Evolutionary conservation across 2,113 vertebrate genomes (phyloP), one percentile per base, ranked within the genome.

Genomic region (Polypterus senegalus): DNA sequence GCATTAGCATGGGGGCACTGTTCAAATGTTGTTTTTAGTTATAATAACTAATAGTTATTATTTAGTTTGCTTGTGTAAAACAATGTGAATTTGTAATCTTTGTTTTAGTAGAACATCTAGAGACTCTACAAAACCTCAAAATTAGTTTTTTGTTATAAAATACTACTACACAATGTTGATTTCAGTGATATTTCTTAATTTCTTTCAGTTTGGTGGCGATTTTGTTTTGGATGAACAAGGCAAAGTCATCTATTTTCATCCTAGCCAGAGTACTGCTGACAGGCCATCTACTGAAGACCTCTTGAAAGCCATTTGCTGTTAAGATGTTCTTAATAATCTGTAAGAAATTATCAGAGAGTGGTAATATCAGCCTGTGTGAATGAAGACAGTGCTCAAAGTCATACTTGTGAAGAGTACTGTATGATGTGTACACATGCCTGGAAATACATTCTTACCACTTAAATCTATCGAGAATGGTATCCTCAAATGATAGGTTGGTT

Each of bases 131-230:
- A 27, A 27, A 27, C 27, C 27, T 27, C 27, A 27, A 27, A 27
- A 27, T 27, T 27, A 27, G 27, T 27, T 27, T 27, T 27, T 27
- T 27, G 27, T 27, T 27, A 27, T 27, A 27, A 27, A 27, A 27
- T 27, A 27, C 27, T 27, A 27, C 27, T 27, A 27, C 27, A 27
- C 11, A 5, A 10, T 54, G 53, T 54, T 54, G 53, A 8, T 53
- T 53, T 54, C 11, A 6, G 7, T 45, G n/a, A 54, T 5, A n/a
- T 60, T 55, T 1, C 58, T n/a, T 52, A 43, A 3, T 66, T 9
- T 66, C 47, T 67, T 65, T 10, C 70, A 86, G 85, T 61, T 87
- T 79, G 85, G 83, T 49, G 85, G 85, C 1, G 72, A 86, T 73
- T 85, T 85, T 65, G 5, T 83, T 58, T 70, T 87, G 71, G 71